A percentile compares a stretch with the other conserved stretches of the same genome.
phyloP scores from a whole-genome alignment of 2,797 vertebrate species.

The Heteromormyrus szaboi region DNA sequence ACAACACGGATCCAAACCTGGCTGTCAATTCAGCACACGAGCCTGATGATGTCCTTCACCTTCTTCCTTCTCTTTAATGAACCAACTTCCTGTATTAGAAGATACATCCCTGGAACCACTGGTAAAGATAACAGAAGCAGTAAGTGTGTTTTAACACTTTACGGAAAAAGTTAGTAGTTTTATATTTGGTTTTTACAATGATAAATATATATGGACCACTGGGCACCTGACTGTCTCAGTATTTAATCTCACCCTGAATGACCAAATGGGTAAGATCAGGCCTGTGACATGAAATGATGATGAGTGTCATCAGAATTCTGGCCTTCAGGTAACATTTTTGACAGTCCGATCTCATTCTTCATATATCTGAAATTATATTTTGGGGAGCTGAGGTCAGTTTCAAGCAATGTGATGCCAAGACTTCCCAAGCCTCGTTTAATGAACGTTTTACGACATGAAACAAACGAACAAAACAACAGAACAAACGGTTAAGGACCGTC shows the following conservation, averaged over 20 bases:
- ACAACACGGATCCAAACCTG: background rate
- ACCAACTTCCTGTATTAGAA: background rate
- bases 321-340: background rate
- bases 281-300: background rate
- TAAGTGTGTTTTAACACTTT: background rate
- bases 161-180: constrained; percentile 9
- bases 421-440: constrained; percentile 12
- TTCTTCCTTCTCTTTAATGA: background rate
- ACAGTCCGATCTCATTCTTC: background rate
- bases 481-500: constrained; percentile 13
- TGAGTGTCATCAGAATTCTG: background rate
- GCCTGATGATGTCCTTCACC: background rate
- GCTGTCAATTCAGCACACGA: background rate
- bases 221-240: constrained; percentile 35
- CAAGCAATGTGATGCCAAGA: constrained; percentile 28
- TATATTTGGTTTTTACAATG: constrained; percentile 29
- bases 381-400: constrained; percentile 37
- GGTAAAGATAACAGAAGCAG: background rate
- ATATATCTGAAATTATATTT: constrained; percentile 26
- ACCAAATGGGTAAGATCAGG: constrained; percentile 56
- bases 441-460: background rate
- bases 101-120: constrained; percentile 16
- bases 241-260: constrained; percentile 14
- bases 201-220: constrained; percentile 30
- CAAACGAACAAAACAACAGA: constrained; percentile 14